Evolutionary conservation across 2,113 vertebrate genomes (phyloP).

Genomic region (Canis aureus): DNA sequence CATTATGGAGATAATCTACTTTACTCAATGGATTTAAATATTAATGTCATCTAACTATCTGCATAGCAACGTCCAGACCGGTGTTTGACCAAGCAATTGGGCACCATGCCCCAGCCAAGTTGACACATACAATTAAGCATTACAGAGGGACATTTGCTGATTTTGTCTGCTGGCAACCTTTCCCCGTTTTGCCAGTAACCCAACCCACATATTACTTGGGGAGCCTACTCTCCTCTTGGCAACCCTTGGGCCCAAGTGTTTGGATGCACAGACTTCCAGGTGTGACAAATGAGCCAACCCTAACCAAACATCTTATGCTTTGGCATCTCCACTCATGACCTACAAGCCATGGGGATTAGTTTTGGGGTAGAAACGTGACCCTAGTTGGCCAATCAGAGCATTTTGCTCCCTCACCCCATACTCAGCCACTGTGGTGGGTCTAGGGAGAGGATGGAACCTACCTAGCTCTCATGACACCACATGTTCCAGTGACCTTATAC

Average conservation of each 20-base stretch:
- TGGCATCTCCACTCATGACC: background rate
- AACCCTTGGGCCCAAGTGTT: background rate
- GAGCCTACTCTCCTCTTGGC: background rate
- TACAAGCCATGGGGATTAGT: background rate
- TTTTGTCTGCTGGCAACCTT: background rate
- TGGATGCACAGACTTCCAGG: background rate
- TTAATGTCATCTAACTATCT: background rate
- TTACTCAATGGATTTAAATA: background rate
- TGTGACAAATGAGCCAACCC: background rate
- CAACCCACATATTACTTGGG: rapidly evolving
- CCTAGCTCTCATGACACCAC: background rate
- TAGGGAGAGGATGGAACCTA: too few species aligned
- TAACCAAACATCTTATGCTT: background rate
- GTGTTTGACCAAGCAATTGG: background rate
- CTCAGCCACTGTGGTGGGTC: rapidly evolving
- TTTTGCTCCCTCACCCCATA: rapidly evolving
- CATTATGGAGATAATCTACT: too few species aligned
- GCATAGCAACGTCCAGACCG: too few species aligned
- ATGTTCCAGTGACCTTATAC: background rate
- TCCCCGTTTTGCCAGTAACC: background rate
- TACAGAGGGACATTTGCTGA: background rate
- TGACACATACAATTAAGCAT: background rate
- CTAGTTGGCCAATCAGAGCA: rapidly evolving
- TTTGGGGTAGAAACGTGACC: background rate
- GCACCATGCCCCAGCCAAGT: too few species aligned